A percentile compares a stretch with the other conserved stretches of the same genome.
Evolutionary conservation across 2,797 vertebrate genomes (phyloP).

Genomic region (Megaceryle alcyon): DNA sequence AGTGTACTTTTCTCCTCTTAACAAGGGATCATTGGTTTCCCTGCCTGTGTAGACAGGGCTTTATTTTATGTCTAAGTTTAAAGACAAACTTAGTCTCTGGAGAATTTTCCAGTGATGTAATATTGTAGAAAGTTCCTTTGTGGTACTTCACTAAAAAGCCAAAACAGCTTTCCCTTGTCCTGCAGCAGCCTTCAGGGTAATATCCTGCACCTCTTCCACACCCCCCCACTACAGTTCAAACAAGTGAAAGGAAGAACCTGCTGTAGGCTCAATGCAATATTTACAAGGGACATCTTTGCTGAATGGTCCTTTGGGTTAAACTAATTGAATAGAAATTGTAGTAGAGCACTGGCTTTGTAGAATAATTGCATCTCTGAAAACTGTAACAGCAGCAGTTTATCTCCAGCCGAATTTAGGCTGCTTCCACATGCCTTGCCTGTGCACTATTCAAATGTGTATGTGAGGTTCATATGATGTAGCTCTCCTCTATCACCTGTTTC

Average conservation of each 20-base stretch:
- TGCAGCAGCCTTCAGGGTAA: neutral
- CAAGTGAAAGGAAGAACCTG: neutral
- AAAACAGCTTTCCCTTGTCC: neutral
- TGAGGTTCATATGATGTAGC: neutral
- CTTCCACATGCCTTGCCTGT: neutral
- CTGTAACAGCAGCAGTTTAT: neutral
- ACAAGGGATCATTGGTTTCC: neutral
- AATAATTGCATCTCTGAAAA: neutral
- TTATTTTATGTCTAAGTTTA: neutral
- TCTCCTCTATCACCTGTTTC: neutral
- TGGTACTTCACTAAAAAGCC: neutral
- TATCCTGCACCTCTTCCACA: neutral
- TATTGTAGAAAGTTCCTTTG: neutral
- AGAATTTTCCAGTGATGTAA: neutral
- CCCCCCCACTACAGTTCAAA: fast-evolving
- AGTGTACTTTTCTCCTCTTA: neutral
- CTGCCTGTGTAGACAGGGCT: neutral
- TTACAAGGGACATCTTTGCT: neutral
- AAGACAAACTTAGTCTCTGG: neutral
- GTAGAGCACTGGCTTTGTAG: neutral
- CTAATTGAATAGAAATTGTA: neutral
- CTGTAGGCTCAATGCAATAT: neutral
- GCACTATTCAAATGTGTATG: neutral
- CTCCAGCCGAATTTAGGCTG: neutral
- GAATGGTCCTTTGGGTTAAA: neutral